A percentile compares a stretch with the other conserved stretches of the same genome.
These are phyloP conservation scores for Carassius carassius DNA, from an alignment of 2,113 vertebrate species.

Conservation along the genomic window DNA sequence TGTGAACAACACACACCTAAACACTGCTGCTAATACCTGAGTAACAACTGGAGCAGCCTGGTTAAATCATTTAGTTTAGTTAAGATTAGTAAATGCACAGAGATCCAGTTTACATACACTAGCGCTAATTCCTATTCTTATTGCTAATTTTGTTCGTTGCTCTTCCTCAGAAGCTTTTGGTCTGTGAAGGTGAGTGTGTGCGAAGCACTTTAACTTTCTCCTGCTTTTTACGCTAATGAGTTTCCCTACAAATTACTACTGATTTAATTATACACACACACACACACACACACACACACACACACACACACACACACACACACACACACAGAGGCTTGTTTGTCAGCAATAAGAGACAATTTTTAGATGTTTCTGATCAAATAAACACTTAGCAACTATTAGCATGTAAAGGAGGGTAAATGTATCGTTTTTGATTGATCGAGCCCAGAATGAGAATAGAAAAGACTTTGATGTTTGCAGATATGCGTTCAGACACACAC, in stretches of 20 bases:
- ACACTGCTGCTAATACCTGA: not conserved
- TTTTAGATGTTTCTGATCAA: not conserved
- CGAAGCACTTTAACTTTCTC: slow-evolving; percentile 40
- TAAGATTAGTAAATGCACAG: not conserved
- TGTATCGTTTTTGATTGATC: not conserved
- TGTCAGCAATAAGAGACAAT: slow-evolving; percentile 5
- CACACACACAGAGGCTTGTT: slow-evolving; percentile 45
- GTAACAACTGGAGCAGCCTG: not conserved
- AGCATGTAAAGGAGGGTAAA: not conserved
- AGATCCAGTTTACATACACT: not conserved
- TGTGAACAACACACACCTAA: slow-evolving; percentile 9
- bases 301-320: slow-evolving; percentile 48
- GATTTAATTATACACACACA: slow-evolving; percentile 60
- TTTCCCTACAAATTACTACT: slow-evolving; percentile 62
- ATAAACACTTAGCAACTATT: not conserved
- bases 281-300: slow-evolving; percentile 39
- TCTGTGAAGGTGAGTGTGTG: slow-evolving; percentile 5
- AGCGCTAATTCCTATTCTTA: not conserved
- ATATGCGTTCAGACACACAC: not conserved
- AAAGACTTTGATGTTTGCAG: not conserved
- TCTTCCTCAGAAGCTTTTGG: not conserved
- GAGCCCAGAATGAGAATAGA: not conserved
- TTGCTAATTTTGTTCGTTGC: not conserved
- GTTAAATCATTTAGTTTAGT: not conserved
- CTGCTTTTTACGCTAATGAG: slow-evolving; percentile 61